Evolutionary conservation across 2,113 vertebrate genomes (phyloP), one percentile per base, ranked within the genome.

Genomic region (Pollachius pollachius): DNA sequence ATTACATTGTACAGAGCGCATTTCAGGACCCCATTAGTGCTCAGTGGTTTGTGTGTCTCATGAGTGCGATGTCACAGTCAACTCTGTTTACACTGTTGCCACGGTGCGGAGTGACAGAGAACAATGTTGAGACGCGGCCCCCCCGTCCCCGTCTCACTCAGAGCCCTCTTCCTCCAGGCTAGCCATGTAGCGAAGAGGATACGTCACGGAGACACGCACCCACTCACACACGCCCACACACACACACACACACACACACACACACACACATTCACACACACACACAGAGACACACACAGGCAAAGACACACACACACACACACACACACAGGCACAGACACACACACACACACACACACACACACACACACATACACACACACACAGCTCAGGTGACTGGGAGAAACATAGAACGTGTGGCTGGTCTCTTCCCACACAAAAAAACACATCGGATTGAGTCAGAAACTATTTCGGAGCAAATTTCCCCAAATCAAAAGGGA

Each of bases 11-110:
- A 64, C 18, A 54, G 41, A 27, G 4, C 71, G 69, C 71, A 79
- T 78, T 81, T 72, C 52, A 70, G 70, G 75, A 58, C 62, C 67
- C 71, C 75, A 65, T 73, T 72, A 81, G 73, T 60, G 78, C 67
- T 76, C 60, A 67, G 65, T 72, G 70, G 74, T 62, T 57, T 30
- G 70, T 74, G 63, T 15, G 11, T 4, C 59, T 61, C 18, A 23
- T 61, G 58, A 79, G 62, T 61, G 56, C 62, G 72, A 61, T 72
- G 74, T 72, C 74, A 75, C 11, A 67, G 69, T 80, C 79, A 54
- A 70, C 84, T 77, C 21, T 73, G 77, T 80, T 88, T 80, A 71
- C 69, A 77, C 73, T 83, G 79, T 83, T 79, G 77, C 76, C 70
- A 23, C 37, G 78, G 74, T 72, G 71, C 57, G 61, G 81, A 83